Base-by-base conservation (phyloP, 2,113 vertebrate species). In the Aegotheles bennettii region DNA sequence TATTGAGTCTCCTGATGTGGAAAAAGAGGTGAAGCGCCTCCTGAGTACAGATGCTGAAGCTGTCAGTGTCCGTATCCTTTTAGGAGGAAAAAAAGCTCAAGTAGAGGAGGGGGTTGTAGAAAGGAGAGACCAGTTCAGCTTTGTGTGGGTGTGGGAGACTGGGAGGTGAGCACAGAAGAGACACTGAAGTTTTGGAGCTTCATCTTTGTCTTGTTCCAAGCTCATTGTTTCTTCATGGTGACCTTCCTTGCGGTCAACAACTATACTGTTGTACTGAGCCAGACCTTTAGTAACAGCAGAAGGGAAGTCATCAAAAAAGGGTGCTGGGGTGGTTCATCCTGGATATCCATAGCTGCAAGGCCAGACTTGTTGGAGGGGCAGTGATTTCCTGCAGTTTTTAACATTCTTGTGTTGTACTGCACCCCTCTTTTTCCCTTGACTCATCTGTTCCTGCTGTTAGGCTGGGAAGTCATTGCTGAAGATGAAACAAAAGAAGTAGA, bases 21-120 rank as follows among this genome's bases (percentile, higher is more conserved):
- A 99, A 87, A 99, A 99, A 89, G 99, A 99, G 96, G 98, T 99
- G 97, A 99, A 99, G 81, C 98, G 98, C 94, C 97, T 99, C 83
- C 98, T 99, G 91, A 98, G 97, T 96, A 99, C 99, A 31, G 99
- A 99, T 90, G 98, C 99, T 9, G 99, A 99, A 67, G 99, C 99
- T 29, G 97, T 99, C 97, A 98, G 98, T 95, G 98, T 98, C 85
- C 99, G 98, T 99, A 99, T 99, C 99, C 98, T 99, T 98, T 97
- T 13, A 69, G 35, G 40, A 43, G 29, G 1, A 2, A 63, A 42
- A 53, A 73, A 48, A 20, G 7, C 63, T 65, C 42, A 16, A 3
- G 29, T 12, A 1, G 3, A 19, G 69, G 19, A 29, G 78, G 36
- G 45, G 12, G 2, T 11, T 76, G 47, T 65, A 71, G 26, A 31